phyloP scores from a whole-genome alignment of 2,797 vertebrate species.

The Enteromius paludinosus region DNA sequence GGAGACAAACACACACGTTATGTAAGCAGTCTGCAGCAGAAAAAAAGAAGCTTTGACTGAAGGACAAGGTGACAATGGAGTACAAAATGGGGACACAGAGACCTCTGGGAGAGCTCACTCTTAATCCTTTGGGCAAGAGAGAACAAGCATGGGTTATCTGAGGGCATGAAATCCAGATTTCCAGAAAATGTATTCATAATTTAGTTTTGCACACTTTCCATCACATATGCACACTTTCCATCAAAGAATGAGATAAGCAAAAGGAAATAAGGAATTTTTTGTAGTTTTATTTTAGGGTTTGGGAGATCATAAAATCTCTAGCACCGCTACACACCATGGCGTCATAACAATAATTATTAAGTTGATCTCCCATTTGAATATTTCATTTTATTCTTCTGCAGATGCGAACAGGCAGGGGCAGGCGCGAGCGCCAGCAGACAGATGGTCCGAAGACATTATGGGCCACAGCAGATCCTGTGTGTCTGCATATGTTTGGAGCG shows the following conservation, averaged over 20 bases:
- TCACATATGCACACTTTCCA: neutral
- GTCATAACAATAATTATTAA: constrained; percentile 20
- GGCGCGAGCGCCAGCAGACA: constrained; percentile 66
- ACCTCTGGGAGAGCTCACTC: constrained; percentile 65
- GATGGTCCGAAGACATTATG: constrained; percentile 76
- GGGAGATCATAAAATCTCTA: neutral
- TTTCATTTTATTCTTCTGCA: constrained; percentile 59
- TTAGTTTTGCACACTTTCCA: neutral
- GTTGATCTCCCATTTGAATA: constrained; percentile 51
- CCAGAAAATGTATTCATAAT: constrained; percentile 45
- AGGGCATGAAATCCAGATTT: constrained; percentile 49
- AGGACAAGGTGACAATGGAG: constrained; percentile 65
- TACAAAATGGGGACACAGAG: constrained; percentile 45
- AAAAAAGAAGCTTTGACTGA: constrained; percentile 58
- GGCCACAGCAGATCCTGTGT: constrained; percentile 69
- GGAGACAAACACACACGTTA: constrained; percentile 56
- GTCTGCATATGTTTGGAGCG: constrained; percentile 73
- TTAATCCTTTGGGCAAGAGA: constrained; percentile 70
- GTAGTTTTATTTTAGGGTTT: neutral
- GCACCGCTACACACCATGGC: neutral
- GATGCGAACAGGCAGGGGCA: constrained; percentile 63
- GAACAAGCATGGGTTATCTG: constrained; percentile 54
- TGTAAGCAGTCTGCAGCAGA: constrained; percentile 54
- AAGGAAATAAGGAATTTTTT: too few relatives aligned
- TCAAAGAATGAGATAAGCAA: neutral